Evolutionary conservation across 2,113 vertebrate species (phyloP), one percentile per base, ranked within the genome.

Genomic region (Chauna torquata): DNA sequence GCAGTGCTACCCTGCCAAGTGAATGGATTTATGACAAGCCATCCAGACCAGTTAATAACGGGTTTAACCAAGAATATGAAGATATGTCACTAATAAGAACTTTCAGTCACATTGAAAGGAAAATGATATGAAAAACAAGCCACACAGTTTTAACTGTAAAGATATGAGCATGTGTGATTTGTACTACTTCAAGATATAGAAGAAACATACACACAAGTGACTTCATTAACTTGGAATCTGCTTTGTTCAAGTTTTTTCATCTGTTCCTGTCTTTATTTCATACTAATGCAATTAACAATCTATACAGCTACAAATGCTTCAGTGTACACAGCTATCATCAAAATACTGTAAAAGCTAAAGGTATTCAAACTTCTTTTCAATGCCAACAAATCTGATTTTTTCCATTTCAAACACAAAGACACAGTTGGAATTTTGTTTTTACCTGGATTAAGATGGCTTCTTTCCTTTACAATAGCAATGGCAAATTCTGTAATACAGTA

Each of bases 21-120:
- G 77, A 97, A 88, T 78, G 80, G 94, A 91, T 66, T 78, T 95
- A 91, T 7, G n/a, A 82, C 28, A 82, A 59, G 57, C 86, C 86
- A 50, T 71, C 42, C n/a, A 52, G 38, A 81, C 11, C 13, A 71
- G 34, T 58, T 72, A 70, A 76, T 58, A 44, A 75, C 27, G 55
- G 9, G 5, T 57, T 84, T 83, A 71, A 65, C 74, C 86, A 94
- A 32, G 87, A 84, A 79, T 86, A 95, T 13, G 76, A 81, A 95
- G 91, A 90, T 64, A 88, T 62, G 77, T 80, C 95, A 58, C 8
- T 90, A 55, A 45, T 80, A 70, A 84, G 92, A 71, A 86, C 15
- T 77, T 75, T 57, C 2, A 36, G 5, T 64, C 45, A 59, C 32
- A 30, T 5, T 62, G 18, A 42, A 76, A 81, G 74, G 14, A 65